phyloP scores from a whole-genome alignment of 2,888 invertebrate species.

The Bhutanitis thaidina region DNA sequence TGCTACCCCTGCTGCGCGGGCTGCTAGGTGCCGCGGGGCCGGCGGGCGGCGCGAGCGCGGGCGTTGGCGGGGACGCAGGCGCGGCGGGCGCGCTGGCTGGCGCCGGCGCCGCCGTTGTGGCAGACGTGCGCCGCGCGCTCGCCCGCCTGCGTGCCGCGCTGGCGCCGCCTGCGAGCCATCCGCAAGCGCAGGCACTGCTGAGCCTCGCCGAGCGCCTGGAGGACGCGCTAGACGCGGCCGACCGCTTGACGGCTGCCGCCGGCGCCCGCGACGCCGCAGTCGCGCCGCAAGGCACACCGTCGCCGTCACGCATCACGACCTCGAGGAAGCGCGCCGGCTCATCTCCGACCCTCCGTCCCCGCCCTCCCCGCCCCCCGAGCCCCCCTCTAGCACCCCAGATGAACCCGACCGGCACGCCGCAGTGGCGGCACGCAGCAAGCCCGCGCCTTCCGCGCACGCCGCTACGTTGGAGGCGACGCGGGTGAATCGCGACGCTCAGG shows the following conservation, averaged over 20 bases:
- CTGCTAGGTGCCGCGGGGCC: conserved; percentile 74
- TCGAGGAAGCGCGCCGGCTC: conserved; percentile 87
- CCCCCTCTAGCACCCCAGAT: conserved; percentile 32
- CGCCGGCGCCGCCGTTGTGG: conserved; percentile 82
- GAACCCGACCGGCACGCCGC: conserved; percentile 29
- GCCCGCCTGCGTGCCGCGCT: conserved; percentile 87
- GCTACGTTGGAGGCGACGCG: not conserved
- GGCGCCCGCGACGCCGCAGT: conserved; percentile 76
- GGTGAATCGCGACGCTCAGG: not conserved
- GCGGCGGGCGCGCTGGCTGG: conserved; percentile 68
- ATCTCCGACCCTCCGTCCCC: conserved; percentile 71
- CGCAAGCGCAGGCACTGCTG: conserved; percentile 81
- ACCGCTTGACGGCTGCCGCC: conserved; percentile 62
- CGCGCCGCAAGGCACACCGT: conserved; percentile 88
- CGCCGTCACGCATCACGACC: conserved; percentile 89
- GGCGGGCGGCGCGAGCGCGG: conserved; percentile 56
- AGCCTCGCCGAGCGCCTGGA: conserved; percentile 85
- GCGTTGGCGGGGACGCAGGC: conserved; percentile 79
- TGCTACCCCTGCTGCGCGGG: conserved; percentile 84
- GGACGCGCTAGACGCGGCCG: conserved; percentile 72
- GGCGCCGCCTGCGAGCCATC: conserved; percentile 73
- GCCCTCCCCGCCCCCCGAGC: conserved; percentile 55
- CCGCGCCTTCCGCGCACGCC: not conserved
- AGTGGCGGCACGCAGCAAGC: too few species aligned
- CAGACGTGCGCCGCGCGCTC: conserved; percentile 89